Evolutionary conservation across 2,797 vertebrate genomes (phyloP).

Genomic region (Enteromius argenteus): DNA sequence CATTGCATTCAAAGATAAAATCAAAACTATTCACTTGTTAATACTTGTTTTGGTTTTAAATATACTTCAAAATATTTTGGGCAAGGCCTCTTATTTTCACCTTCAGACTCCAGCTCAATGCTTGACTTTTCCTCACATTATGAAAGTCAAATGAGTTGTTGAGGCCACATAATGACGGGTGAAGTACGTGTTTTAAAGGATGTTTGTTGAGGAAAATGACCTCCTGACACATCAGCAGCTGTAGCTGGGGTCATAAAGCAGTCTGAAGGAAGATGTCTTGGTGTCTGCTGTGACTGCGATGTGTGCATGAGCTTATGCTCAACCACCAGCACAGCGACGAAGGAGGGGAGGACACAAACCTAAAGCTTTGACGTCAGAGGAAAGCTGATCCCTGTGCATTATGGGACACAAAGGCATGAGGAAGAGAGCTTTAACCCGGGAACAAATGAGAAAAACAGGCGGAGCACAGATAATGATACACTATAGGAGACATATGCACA

Average conservation of each 20-base stretch:
- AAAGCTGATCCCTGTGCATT: constrained; percentile 51
- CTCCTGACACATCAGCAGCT: constrained; percentile 43
- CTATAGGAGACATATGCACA: constrained; percentile 34
- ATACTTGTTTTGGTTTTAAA: too few species aligned
- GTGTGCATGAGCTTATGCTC: constrained; percentile 49
- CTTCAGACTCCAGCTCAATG: too few species aligned
- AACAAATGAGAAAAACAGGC: constrained; percentile 60
- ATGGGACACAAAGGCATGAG: constrained; percentile 34
- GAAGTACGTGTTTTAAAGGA: constrained; percentile 16
- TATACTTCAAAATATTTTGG: neutral
- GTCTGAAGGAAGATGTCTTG: constrained; percentile 41
- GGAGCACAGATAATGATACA: constrained; percentile 49
- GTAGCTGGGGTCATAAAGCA: constrained; percentile 1
- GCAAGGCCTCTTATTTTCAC: neutral
- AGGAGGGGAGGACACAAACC: constrained; percentile 2
- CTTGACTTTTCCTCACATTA: neutral
- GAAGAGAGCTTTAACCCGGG: constrained; percentile 23
- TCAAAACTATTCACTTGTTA: too few species aligned
- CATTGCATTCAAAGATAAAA: too few species aligned
- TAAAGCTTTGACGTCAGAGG: constrained; percentile 32
- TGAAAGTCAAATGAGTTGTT: neutral
- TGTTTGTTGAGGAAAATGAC: constrained; percentile 26
- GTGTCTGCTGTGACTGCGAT: constrained; percentile 42
- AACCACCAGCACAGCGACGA: neutral
- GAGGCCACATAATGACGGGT: neutral